Conservation (phyloP, 35 echinoderm and acorn worm species). For the Patiria miniata region DNA sequence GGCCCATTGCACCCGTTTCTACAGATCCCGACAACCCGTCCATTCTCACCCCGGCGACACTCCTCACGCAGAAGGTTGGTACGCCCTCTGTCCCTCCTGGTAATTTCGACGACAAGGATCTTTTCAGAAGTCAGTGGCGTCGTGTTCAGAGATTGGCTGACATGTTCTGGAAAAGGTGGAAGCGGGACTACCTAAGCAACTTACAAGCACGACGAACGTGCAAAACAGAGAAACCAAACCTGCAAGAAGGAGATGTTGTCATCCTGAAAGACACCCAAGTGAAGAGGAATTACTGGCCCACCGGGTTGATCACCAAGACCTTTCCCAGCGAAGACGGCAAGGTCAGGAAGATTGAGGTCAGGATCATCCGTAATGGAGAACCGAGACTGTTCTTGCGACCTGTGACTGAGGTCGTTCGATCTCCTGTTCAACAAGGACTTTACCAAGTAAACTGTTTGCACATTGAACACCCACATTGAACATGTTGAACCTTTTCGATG, state of each 20-base stretch:
- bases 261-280: background rate
- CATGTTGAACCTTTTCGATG: too few relatives aligned
- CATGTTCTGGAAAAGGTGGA: background rate
- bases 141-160: background rate
- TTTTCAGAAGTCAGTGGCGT: background rate
- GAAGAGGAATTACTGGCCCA: background rate
- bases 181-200: background rate
- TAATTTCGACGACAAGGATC: background rate
- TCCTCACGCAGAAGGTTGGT: slow-evolving; percentile 48
- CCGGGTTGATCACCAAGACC: background rate
- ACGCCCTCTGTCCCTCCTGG: background rate
- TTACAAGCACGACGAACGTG: background rate
- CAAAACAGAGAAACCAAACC: background rate
- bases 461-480: too few relatives aligned
- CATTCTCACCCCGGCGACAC: slow-evolving; percentile 43
- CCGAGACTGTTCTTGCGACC: background rate
- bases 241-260: slow-evolving; percentile 7
- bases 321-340: background rate
- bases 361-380: background rate
- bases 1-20: slow-evolving; percentile 43
- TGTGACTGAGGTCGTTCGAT: background rate
- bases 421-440: background rate
- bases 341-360: background rate
- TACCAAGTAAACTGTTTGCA: too few relatives aligned
- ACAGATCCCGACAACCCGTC: slow-evolving; percentile 32